A percentile compares a stretch with the other conserved stretches of the same genome.
Evolutionary conservation across 2,113 vertebrate genomes (phyloP).

Genomic region (Indri indri): DNA sequence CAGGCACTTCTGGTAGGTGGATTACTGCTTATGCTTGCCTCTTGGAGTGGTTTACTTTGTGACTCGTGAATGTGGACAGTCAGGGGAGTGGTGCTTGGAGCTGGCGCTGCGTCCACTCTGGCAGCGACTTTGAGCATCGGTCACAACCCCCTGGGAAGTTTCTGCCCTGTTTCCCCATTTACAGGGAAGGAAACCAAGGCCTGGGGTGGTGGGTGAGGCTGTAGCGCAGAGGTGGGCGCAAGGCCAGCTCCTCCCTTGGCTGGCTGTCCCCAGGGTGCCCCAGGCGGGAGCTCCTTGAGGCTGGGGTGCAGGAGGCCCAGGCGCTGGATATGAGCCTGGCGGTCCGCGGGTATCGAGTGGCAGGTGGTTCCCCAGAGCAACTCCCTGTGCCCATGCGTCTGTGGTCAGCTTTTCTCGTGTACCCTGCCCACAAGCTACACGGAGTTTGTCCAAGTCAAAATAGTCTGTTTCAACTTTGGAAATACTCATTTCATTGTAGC

Average conservation of each 20-base stretch:
- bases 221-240: background rate
- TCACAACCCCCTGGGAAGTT: background rate
- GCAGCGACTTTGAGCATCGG: too few species aligned
- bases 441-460: background rate
- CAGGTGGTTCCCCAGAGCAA: background rate
- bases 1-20: constrained; percentile 88
- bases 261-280: background rate
- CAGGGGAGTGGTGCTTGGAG: background rate
- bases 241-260: background rate
- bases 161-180: background rate
- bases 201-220: background rate
- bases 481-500: background rate
- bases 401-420: background rate
- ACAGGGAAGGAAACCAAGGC: background rate
- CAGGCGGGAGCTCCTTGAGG: background rate
- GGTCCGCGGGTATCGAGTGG: accelerated
- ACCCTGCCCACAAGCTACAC: background rate
- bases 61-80: background rate
- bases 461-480: background rate
- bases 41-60: background rate
- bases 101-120: background rate
- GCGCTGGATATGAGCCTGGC: background rate
- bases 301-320: too few species aligned
- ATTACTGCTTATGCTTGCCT: background rate
- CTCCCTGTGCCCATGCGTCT: background rate